phyloP scores from a whole-genome alignment of 1,140 invertebrate genomes.

The Vollenhovia emeryi region DNA sequence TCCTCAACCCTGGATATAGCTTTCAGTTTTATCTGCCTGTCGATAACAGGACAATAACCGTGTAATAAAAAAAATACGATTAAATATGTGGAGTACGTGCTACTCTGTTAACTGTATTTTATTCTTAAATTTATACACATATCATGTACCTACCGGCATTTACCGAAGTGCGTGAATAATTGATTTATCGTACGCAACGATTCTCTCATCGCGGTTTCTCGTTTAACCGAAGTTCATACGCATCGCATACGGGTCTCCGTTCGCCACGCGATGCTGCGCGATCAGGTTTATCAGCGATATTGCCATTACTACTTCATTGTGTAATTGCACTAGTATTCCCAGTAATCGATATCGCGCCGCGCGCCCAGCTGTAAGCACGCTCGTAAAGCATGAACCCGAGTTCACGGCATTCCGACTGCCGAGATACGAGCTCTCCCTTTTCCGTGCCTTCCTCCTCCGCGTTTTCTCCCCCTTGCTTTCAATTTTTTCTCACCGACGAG shows the following conservation, averaged over 20 bases:
- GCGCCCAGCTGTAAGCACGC: slow-evolving; percentile 69
- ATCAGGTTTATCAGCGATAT: slow-evolving; percentile 72
- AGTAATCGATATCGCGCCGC: slow-evolving; percentile 75
- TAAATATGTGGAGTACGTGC: too few species aligned
- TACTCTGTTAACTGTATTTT: slow-evolving; percentile 40
- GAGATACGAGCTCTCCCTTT: slow-evolving; percentile 47
- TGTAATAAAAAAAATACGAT: background rate
- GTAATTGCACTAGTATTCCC: slow-evolving; percentile 75
- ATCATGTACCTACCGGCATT: slow-evolving; percentile 19
- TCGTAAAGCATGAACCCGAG: slow-evolving; percentile 78
- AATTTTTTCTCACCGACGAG: background rate
- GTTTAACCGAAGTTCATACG: slow-evolving; percentile 61
- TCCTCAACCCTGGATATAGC: too few species aligned
- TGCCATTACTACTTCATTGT: slow-evolving; percentile 78
- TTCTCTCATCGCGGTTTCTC: slow-evolving; percentile 15
- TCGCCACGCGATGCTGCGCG: slow-evolving; percentile 19
- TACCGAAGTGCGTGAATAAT: slow-evolving; percentile 62
- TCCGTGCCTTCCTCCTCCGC: background rate
- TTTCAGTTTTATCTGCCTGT: background rate
- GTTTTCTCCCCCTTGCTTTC: background rate
- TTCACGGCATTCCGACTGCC: slow-evolving; percentile 72
- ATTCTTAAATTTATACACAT: background rate
- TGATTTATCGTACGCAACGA: slow-evolving; percentile 61
- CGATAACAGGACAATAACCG: background rate
- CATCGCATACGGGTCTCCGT: slow-evolving; percentile 29